Base-by-base conservation (phyloP, 1,140 invertebrate species). In the Stegodyphus dumicola region DNA sequence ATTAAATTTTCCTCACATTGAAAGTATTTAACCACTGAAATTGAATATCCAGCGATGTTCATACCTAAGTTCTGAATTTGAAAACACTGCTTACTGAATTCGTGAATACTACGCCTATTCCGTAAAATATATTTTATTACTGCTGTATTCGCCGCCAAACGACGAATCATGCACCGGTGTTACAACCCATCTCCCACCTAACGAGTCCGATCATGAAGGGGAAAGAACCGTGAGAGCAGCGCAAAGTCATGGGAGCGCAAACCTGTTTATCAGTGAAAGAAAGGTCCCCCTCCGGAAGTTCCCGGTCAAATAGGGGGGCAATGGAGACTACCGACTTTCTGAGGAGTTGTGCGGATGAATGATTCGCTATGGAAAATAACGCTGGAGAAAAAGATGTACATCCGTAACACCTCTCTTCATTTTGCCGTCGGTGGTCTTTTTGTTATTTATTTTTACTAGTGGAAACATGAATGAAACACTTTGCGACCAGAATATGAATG, bases 361-460 rank as follows among this genome's bases (percentile, higher is more conserved):
- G 81, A 85, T 85, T 85, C 73, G 81, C 74, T 85, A 85, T 85
- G 81, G 81, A 85, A 85, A 76, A 53, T 81, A 85, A 70, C 74
- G 17, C 56, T 33, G 10, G 56, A 77, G 81, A 67, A 85, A 69
- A 77, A 75, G 17, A 53, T 77, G 69, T 18, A 69, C 10, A 73
- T 67, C 17, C 65, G 15, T 33, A 33, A 33, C 33, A 33, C 33
- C 33, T 33, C 33, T 33, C 33, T 33, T 33, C 33, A 1, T 33
- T 33, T 33, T 33, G 33, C 33, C 33, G 33, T 33, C 33, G 33
- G 33, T 33, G 33, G 33, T 33, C 33, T 33, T 33, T 33, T 33
- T 33, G 33, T 33, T 33, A 33, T 33, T 33, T 33, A 33, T 33
- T 33, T 33, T 33, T 33, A 33, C 33, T 33, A 33, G 33, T 33